These are phyloP conservation scores for Catagonus wagneri DNA, from an alignment of 2,113 vertebrate genomes.

Conservation along the genomic window DNA sequence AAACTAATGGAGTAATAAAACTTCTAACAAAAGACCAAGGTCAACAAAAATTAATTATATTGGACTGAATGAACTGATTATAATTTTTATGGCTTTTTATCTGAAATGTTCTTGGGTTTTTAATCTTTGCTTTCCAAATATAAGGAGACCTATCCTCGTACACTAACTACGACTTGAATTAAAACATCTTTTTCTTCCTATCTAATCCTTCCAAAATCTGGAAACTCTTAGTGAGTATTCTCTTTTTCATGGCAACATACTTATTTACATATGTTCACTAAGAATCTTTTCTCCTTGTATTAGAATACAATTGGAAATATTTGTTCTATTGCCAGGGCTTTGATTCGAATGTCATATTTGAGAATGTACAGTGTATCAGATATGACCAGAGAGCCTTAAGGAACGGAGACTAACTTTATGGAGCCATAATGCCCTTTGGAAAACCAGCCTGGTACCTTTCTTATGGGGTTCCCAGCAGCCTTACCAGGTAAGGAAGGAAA, in stretches of 20 bases:
- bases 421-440: not conserved
- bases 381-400: not conserved
- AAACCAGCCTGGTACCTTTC: not conserved
- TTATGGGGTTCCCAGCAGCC: not conserved
- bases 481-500: not conserved
- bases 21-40: not conserved
- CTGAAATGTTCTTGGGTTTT: not conserved
- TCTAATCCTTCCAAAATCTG: not conserved
- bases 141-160: not conserved
- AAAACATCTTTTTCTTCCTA: not conserved
- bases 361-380: not conserved
- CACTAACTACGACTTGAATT: not conserved
- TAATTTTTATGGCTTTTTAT: not conserved
- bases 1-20: not conserved
- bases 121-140: not conserved
- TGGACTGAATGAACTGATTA: not conserved
- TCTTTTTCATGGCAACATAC: not conserved
- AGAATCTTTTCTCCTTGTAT: not conserved
- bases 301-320: not conserved
- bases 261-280: not conserved
- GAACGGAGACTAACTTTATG: not conserved
- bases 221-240: not conserved
- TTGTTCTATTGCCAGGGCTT: not conserved
- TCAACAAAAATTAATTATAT: not conserved
- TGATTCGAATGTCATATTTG: not conserved